Percentiles rank a stretch among this genome's conserved stretches.
These are phyloP conservation scores for Anoplolepis gracilipes DNA, from an alignment of 1,140 invertebrate species.

Conservation along the genomic window DNA sequence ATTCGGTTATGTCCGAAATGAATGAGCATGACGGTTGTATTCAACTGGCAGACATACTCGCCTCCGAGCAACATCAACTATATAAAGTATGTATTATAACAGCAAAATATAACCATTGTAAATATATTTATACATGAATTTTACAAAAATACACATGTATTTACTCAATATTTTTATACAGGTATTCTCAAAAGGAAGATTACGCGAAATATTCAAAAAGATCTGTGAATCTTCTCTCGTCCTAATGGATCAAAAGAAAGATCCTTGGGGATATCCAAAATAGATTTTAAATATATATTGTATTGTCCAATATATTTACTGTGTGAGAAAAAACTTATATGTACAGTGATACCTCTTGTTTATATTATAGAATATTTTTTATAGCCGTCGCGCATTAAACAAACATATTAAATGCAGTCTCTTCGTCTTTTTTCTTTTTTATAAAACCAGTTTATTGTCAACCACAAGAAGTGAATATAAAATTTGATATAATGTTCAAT, in stretches of 20 bases:
- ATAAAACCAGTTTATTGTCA: conserved; percentile 84
- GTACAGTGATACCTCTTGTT: conserved; percentile 2
- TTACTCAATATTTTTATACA: conserved; percentile 76
- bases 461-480: conserved; percentile 83
- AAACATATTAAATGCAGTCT: not conserved
- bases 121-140: conserved; percentile 2
- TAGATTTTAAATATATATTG: conserved; percentile 62
- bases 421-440: conserved; percentile 71
- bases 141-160: conserved; percentile 16
- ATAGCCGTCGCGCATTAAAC: conserved; percentile 6
- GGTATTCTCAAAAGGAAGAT: conserved; percentile 91
- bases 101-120: not conserved
- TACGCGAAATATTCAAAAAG: conserved; percentile 92
- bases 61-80: conserved; percentile 91
- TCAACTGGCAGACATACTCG: conserved; percentile 92
- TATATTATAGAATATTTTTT: conserved; percentile 11
- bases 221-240: conserved; percentile 92
- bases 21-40: conserved; percentile 92
- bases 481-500: conserved; percentile 83
- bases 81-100: conserved; percentile 88
- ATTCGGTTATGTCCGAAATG: conserved; percentile 92
- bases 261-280: conserved; percentile 89
- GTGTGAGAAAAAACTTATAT: not conserved
- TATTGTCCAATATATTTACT: not conserved
- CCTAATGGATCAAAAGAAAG: conserved; percentile 90